Percentiles rank a stretch among this genome's conserved stretches.
Evolutionary conservation across 1,140 invertebrate genomes (phyloP).

Genomic region (Andrena cerasifolii): DNA sequence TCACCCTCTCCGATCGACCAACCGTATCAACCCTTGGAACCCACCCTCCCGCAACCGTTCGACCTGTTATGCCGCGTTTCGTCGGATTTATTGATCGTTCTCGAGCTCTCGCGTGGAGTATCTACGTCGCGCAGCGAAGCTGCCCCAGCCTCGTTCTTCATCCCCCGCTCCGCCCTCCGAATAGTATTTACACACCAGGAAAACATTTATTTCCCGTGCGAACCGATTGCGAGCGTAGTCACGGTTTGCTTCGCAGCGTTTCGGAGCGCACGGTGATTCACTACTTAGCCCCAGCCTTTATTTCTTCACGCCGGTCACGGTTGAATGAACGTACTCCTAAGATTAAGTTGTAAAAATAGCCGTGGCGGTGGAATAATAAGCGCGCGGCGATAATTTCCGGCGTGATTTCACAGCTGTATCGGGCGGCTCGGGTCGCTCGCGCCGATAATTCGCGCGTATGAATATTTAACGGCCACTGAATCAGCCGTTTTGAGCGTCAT

Average conservation of each 20-base stretch:
- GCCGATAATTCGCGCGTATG: not conserved
- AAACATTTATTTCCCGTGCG: slow-evolving; percentile 22
- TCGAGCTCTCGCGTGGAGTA: slow-evolving; percentile 51
- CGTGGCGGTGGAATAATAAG: too few relatives aligned
- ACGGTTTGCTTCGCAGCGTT: not conserved
- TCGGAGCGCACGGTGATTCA: too few relatives aligned
- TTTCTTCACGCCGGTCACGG: too few relatives aligned
- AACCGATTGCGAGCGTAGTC: not conserved
- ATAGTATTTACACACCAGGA: slow-evolving; percentile 15
- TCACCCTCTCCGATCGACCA: slow-evolving; percentile 57
- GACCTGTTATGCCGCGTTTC: slow-evolving; percentile 58
- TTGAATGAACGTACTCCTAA: too few relatives aligned
- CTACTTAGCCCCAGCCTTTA: too few relatives aligned
- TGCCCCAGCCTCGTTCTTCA: slow-evolving; percentile 23
- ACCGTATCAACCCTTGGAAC: slow-evolving; percentile 56
- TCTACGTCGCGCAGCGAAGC: slow-evolving; percentile 8
- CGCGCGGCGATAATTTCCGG: too few relatives aligned
- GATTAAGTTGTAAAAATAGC: too few relatives aligned
- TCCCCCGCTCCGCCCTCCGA: not conserved
- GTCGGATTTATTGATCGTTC: slow-evolving; percentile 60
- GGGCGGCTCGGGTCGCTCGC: not conserved
- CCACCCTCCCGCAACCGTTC: slow-evolving; percentile 59
- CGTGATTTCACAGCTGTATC: too few relatives aligned
- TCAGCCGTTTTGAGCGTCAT: not conserved
- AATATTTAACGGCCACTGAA: slow-evolving; percentile 14